Evolutionary conservation across 2,888 invertebrate species (phyloP).

Genomic region (Tetropium fuscum): DNA sequence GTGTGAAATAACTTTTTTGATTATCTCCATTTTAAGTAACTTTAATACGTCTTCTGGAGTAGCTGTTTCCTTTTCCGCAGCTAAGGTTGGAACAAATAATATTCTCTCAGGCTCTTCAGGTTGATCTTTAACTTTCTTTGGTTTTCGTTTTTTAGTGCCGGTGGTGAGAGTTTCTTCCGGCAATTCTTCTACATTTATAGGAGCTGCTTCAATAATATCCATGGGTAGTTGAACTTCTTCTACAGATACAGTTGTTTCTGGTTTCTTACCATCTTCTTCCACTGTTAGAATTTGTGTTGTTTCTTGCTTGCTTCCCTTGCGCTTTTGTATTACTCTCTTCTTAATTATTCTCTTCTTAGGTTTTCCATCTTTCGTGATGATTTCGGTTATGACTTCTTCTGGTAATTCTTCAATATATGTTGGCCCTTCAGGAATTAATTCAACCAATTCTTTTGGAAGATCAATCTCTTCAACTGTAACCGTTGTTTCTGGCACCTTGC

Average conservation of each 20-base stretch:
- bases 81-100: constrained; percentile 59
- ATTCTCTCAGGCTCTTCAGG: constrained; percentile 53
- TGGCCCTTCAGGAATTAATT: constrained; percentile 30
- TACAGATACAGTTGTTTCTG: constrained; percentile 54
- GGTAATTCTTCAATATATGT: constrained; percentile 54
- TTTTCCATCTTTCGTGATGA: constrained; percentile 50
- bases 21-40: constrained; percentile 56
- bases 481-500: neutral
- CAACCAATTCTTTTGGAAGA: neutral
- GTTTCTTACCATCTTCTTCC: constrained; percentile 57
- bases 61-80: constrained; percentile 52
- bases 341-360: constrained; percentile 56
- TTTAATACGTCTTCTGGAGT: constrained; percentile 55
- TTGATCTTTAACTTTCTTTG: constrained; percentile 41
- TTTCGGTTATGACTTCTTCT: constrained; percentile 39
- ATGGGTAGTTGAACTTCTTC: constrained; percentile 48
- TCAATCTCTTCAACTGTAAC: neutral
- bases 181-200: too few relatives aligned
- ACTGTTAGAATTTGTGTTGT: constrained; percentile 57
- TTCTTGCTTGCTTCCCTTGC: constrained; percentile 58
- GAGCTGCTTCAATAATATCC: too few relatives aligned
- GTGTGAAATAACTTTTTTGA: constrained; percentile 56
- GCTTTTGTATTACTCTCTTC: constrained; percentile 51
- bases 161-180: too few relatives aligned
- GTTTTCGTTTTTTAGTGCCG: constrained; percentile 15